Conservation (phyloP, 2,888 invertebrate species). For the Amphipyra tragopoginis region DNA sequence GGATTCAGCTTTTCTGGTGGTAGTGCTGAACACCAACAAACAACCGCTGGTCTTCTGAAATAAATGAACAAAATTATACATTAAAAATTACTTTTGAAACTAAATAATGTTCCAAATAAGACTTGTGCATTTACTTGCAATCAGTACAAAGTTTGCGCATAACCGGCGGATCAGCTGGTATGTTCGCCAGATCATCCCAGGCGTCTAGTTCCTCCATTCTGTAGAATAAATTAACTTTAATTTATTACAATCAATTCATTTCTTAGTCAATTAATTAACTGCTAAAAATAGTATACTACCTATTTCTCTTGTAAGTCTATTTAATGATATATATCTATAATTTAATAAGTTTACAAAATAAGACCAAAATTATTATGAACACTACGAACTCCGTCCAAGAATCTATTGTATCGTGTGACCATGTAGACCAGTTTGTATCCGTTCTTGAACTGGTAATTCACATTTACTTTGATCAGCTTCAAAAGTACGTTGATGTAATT, state of each 20-base stretch:
- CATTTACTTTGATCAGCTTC: background rate
- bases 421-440: no score
- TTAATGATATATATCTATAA: no score
- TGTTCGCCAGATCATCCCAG: constrained; percentile 93
- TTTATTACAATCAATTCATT: no score
- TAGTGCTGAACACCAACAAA: constrained; percentile 97
- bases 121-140: constrained; percentile 92
- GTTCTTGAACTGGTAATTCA: no score
- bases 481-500: background rate
- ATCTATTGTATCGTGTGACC: no score
- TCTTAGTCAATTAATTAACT: no score
- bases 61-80: constrained; percentile 7
- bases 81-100: background rate
- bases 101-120: background rate
- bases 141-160: constrained; percentile 92
- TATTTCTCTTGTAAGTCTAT: no score
- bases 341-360: background rate
- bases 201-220: constrained; percentile 84
- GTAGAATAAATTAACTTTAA: constrained; percentile 1
- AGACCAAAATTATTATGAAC: background rate
- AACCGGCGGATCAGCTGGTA: constrained; percentile 94
- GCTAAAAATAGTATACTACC: no score
- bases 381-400: no score
- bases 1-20: constrained; percentile 93
- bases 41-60: constrained; percentile 94